A percentile compares a stretch with the other conserved stretches of the same genome.
These are phyloP conservation scores for Reticulitermes lucifugus DNA, from an alignment of 2,888 invertebrate species.

Conservation along the genomic window DNA sequence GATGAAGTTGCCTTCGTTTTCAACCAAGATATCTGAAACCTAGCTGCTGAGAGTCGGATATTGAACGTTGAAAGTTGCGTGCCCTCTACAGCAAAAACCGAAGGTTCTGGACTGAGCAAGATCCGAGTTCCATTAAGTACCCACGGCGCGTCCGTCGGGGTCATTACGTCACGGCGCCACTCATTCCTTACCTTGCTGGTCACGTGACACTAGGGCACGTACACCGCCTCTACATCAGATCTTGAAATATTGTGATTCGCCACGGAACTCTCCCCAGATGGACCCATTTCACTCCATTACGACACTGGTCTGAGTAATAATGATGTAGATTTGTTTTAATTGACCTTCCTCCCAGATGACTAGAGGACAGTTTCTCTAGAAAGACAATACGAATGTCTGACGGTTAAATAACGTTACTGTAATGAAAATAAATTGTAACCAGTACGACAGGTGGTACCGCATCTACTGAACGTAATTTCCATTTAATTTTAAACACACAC, in stretches of 20 bases:
- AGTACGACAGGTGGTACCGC: no score
- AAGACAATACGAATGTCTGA: no score
- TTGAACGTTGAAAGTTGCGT: neutral
- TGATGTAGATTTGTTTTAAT: neutral
- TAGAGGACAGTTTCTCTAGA: neutral
- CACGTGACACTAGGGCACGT: neutral
- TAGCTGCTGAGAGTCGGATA: neutral
- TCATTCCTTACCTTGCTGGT: conserved; percentile 1
- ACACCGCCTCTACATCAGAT: neutral
- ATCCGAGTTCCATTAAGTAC: conserved; percentile 7
- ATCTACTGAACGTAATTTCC: no score
- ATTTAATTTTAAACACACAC: no score
- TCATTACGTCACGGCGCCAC: conserved; percentile 20
- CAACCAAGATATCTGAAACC: neutral
- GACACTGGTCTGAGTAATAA: neutral
- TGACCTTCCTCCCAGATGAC: neutral
- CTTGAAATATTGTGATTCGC: conserved; percentile 9
- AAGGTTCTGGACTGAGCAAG: neutral
- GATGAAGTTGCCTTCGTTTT: conserved; percentile 31
- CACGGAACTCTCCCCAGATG: neutral
- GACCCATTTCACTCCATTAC: neutral
- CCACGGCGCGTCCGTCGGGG: conserved; percentile 7
- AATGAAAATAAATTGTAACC: no score
- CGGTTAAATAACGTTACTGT: no score
- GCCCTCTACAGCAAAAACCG: neutral